phyloP scores from a whole-genome alignment of 2,888 invertebrate species.

The Mylabris sibirica region DNA sequence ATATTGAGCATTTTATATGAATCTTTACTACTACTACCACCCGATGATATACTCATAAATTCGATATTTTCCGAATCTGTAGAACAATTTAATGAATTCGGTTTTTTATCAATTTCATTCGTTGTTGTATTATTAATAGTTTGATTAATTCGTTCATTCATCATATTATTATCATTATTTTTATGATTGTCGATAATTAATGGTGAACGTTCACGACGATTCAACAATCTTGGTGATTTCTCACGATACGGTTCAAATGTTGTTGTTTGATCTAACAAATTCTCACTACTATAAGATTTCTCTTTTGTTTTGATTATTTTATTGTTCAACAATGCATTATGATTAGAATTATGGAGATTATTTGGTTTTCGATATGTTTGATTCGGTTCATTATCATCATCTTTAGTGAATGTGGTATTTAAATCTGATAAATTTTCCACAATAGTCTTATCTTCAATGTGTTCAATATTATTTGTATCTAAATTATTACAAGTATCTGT shows the following conservation, averaged over 20 bases:
- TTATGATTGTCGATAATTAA: slow-evolving; percentile 20
- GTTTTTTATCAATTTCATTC: slow-evolving; percentile 14
- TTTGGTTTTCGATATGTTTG: slow-evolving; percentile 2
- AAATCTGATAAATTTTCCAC: slow-evolving; percentile 3
- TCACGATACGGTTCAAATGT: neutral
- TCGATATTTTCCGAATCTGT: slow-evolving; percentile 60
- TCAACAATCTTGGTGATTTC: neutral
- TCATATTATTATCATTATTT: neutral
- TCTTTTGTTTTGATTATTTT: neutral
- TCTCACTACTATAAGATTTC: neutral
- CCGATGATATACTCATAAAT: slow-evolving; percentile 57
- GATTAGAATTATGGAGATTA: neutral
- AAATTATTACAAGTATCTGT: slow-evolving; percentile 53
- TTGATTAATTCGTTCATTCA: neutral
- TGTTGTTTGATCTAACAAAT: neutral
- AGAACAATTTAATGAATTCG: slow-evolving; percentile 42
- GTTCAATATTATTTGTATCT: slow-evolving; percentile 54
- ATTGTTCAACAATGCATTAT: neutral
- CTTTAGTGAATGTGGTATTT: slow-evolving; percentile 9
- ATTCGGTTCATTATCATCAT: neutral
- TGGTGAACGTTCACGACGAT: slow-evolving; percentile 17
- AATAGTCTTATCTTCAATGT: slow-evolving; percentile 45
- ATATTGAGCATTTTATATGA: slow-evolving; percentile 57
- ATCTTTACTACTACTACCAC: slow-evolving; percentile 52
- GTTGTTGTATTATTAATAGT: neutral